Conservation (phyloP, 1,140 invertebrate species). For the Pteromalus puparum region DNA sequence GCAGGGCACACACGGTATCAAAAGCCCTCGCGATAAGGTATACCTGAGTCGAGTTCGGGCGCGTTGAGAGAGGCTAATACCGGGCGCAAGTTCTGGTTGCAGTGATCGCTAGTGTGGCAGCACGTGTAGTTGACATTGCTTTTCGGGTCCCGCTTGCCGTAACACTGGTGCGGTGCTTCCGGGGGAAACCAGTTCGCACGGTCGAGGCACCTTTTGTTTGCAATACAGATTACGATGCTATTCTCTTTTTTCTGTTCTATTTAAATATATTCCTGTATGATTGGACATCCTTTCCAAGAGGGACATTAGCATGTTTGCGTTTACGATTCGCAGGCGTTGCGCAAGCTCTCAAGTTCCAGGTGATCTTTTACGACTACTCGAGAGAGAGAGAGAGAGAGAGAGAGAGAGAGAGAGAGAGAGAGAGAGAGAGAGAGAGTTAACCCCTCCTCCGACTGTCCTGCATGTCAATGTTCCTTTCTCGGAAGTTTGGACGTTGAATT, state of each 20-base stretch:
- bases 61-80: conserved; percentile 67
- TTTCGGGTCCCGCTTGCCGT: conserved; percentile 66
- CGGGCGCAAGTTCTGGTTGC: conserved; percentile 78
- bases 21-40: not conserved
- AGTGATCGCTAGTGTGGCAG: conserved; percentile 77
- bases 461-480: not conserved
- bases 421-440: not conserved
- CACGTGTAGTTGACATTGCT: conserved; percentile 74
- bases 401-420: too few species aligned
- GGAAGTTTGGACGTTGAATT: not conserved
- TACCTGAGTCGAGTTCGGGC: conserved; percentile 66
- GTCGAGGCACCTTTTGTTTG: conserved; percentile 80
- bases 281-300: too few species aligned
- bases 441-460: not conserved
- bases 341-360: not conserved
- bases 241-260: not conserved
- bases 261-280: not conserved
- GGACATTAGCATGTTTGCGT: not conserved
- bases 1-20: not conserved
- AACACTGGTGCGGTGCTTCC: conserved; percentile 81
- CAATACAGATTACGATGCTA: not conserved
- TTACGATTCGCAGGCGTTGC: not conserved
- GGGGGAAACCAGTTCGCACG: conserved; percentile 83
- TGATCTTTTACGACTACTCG: not conserved
- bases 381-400: too few species aligned